These are phyloP conservation scores for Cremastinae sp. DNA, from an alignment of 2,888 invertebrate species.

Conservation along the genomic window DNA sequence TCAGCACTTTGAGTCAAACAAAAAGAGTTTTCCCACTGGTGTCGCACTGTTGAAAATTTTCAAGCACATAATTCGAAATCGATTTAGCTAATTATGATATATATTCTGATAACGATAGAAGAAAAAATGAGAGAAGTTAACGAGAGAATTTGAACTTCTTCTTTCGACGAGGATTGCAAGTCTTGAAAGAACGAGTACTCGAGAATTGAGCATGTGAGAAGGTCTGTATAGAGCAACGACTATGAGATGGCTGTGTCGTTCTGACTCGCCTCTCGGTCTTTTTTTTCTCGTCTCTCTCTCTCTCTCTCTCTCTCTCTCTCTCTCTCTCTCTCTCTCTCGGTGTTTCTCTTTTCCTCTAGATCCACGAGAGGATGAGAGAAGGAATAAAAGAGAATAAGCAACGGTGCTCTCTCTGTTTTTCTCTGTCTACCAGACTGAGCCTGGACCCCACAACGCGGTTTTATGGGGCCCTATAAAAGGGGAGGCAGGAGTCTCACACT, in stretches of 20 bases:
- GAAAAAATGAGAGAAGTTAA: constrained; percentile 5
- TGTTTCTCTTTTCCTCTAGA: too few species aligned
- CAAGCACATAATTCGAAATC: too few species aligned
- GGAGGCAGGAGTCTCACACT: constrained; percentile 54
- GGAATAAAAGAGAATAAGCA: constrained; percentile 28
- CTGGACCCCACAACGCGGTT: constrained; percentile 71
- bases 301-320: constrained; percentile 11
- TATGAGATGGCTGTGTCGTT: constrained; percentile 46
- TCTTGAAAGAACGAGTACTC: constrained; percentile 23
- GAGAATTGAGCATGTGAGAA: constrained; percentile 44
- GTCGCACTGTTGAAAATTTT: too few species aligned
- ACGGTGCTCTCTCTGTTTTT: constrained; percentile 47
- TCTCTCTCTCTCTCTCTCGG: neutral
- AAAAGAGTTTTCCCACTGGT: too few species aligned
- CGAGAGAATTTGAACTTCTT: constrained; percentile 24
- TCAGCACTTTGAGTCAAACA: too few species aligned
- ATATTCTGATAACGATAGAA: neutral
- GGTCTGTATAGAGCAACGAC: constrained; percentile 39
- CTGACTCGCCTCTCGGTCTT: neutral
- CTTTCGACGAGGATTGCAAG: constrained; percentile 18
- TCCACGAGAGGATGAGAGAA: neutral
- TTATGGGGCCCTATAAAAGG: constrained; percentile 73
- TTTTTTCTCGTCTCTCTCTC: neutral
- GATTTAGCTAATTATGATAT: too few species aligned
- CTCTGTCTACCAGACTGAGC: constrained; percentile 39